Conservation (phyloP, 2,797 vertebrate species). For the Acipenser oxyrinchus region DNA sequence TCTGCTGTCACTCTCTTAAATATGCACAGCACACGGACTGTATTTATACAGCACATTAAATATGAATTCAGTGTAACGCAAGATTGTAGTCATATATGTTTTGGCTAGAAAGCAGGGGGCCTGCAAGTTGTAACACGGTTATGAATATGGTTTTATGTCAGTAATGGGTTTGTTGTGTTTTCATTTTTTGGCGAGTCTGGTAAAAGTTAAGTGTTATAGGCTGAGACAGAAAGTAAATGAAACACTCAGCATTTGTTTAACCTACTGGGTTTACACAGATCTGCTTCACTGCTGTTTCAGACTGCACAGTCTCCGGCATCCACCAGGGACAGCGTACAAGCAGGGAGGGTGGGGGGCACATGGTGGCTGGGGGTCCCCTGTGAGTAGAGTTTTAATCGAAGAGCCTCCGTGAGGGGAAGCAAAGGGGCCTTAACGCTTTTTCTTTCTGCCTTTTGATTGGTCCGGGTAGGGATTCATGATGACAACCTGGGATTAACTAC, state of each 20-base stretch:
- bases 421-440: conserved; percentile 2
- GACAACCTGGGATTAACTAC: not conserved
- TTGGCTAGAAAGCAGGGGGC: not conserved
- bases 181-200: conserved; percentile 15
- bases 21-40: too few species aligned
- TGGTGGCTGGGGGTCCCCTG: not conserved
- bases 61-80: too few species aligned
- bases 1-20: too few species aligned
- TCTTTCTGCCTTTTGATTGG: not conserved
- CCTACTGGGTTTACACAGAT: not conserved
- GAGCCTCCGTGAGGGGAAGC: not conserved
- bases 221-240: conserved; percentile 16
- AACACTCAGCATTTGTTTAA: conserved; percentile 15
- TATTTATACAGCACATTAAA: too few species aligned
- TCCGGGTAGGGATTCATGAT: not conserved
- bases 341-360: not conserved
- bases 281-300: not conserved
- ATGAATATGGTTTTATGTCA: conserved; percentile 13
- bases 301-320: not conserved
- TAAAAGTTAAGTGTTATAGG: conserved; percentile 18
- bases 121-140: conserved; percentile 1
- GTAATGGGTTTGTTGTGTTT: conserved; percentile 23
- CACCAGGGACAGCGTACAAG: not conserved
- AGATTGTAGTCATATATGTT: too few species aligned
- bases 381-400: not conserved